Base-by-base conservation (phyloP, 2,888 invertebrate genomes). In the Dyspetes luteomarginatus region DNA sequence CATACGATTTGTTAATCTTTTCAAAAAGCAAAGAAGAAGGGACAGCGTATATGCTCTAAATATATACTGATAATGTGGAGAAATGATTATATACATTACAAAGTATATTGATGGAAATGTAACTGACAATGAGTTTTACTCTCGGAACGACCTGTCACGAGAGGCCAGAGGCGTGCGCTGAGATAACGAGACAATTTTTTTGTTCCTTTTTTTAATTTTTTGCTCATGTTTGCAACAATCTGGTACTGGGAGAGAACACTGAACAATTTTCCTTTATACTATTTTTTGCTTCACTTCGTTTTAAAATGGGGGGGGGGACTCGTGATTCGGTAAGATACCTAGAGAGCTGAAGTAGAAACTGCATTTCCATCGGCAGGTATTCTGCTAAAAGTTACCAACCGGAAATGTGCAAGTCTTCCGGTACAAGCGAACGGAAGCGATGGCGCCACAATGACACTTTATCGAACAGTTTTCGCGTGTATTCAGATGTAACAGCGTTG, bases 81-180 rank as follows among this genome's bases (percentile, higher is more conserved):
- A 36, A 2, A 36, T 36, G 12, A 36, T 7, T 36, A 12, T 36
- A 15, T 36, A 36, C 12, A 36, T 36, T 36, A 36, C 36, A 1
- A 36, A 36, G 36, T 36, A 36, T 36, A 5, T 36, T n/a, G 3
- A 1, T 36, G 5, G 36, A 9, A 17, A 17, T 48, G 5, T 4
- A 48, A 48, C 17, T 48, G 3, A 17, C 15, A 48, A 48, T 3
- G 19, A 17, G 17, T 48, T 5, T 17, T 17, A 17, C n/a, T 9
- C 22, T 56, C n/a, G n/a, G n/a, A n/a, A n/a, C n/a, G n/a, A n/a
- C n/a, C n/a, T n/a, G n/a, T n/a, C 28, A 28, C 56, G 56, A 56
- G 28, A 56, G 56, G 56, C 28, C 56, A 56, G 28, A 56, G 56
- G 56, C 56, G 56, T 56, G 56, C 26, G 56, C 15, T 56, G 12